Conservation (phyloP, 2,888 invertebrate genomes). For the Acanthosepion pharaonis region DNA sequence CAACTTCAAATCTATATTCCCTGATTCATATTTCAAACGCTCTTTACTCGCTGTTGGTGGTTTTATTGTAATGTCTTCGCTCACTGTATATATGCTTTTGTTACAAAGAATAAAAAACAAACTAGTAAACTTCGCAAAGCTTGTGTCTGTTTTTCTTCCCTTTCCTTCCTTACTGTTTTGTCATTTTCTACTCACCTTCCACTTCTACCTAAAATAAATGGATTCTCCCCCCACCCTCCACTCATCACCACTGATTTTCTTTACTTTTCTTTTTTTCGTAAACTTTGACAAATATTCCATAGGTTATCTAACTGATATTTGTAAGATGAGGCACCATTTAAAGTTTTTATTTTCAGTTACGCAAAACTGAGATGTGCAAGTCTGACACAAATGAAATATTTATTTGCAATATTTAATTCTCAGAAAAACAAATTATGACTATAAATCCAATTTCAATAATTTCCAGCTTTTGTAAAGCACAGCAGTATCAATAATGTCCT, state of each 20-base stretch:
- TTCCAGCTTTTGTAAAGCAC: no score
- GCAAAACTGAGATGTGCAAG: no score
- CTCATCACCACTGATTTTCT: background rate
- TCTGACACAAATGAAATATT: background rate
- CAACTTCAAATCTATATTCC: constrained; percentile 44
- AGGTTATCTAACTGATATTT: background rate
- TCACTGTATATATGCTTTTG: constrained; percentile 46
- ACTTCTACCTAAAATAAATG: background rate
- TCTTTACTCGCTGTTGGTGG: constrained; percentile 45
- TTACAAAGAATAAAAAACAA: constrained; percentile 45
- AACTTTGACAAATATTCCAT: background rate
- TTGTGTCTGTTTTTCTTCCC: constrained; percentile 40
- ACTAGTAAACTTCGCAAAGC: constrained; percentile 41
- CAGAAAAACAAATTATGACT: background rate
- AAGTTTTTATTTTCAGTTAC: background rate
- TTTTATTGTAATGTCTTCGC: constrained; percentile 46
- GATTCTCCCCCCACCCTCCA: background rate
- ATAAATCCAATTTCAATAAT: no score
- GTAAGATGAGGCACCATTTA: constrained; percentile 33
- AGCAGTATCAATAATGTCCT: no score
- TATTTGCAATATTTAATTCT: background rate
- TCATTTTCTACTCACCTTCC: background rate
- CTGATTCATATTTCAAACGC: constrained; percentile 44
- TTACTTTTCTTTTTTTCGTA: background rate
- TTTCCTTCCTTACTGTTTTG: constrained; percentile 9